Conservation (phyloP, 1,140 invertebrate genomes). For the Caligus rogercresseyi region DNA sequence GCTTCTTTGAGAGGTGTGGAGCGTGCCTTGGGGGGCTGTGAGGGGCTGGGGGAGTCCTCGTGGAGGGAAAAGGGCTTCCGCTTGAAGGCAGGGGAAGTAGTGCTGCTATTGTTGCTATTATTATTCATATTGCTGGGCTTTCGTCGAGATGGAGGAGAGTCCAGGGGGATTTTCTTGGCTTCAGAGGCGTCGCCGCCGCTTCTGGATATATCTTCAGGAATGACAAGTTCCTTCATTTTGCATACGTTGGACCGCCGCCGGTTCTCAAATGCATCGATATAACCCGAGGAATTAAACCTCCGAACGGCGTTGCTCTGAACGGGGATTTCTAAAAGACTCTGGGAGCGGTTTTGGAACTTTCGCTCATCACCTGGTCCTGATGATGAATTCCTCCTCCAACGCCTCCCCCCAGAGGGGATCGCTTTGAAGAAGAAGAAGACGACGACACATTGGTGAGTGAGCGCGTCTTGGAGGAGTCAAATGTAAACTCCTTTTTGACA, state of each 20-base stretch:
- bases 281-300: constrained; percentile 20
- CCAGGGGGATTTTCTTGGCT: neutral
- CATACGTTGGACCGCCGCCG: constrained; percentile 15
- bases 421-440: neutral
- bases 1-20: constrained; percentile 34
- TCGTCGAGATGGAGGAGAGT: neutral
- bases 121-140: constrained; percentile 21
- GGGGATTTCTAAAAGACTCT: constrained; percentile 7
- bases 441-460: neutral
- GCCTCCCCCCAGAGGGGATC: neutral
- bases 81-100: constrained; percentile 54
- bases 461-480: neutral
- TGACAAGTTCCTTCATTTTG: constrained; percentile 3
- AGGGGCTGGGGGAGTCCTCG: constrained; percentile 21
- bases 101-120: constrained; percentile 16
- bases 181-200: constrained; percentile 10
- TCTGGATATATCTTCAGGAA: no score
- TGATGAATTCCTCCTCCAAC: neutral
- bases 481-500: neutral
- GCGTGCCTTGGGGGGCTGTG: constrained; percentile 31
- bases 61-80: constrained; percentile 49
- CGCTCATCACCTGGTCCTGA: no score
- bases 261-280: constrained; percentile 10
- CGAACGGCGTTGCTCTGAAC: constrained; percentile 15
- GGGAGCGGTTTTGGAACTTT: neutral